These are phyloP conservation scores for Disparrhopalites patrizii DNA, from an alignment of 2,888 invertebrate species.

Conservation along the genomic window DNA sequence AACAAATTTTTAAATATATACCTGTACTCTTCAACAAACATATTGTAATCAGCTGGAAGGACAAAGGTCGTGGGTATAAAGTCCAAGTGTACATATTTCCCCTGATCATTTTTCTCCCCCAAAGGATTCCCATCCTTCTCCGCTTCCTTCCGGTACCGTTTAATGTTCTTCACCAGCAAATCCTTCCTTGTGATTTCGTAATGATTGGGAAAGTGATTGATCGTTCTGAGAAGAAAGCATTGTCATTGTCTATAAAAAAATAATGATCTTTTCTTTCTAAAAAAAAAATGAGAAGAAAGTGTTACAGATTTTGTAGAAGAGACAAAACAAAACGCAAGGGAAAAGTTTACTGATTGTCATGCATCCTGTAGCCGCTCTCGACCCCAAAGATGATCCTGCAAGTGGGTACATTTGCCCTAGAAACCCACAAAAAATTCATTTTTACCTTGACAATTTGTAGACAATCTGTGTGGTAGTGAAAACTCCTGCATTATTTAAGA, in stretches of 20 bases:
- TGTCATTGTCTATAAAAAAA: conserved; percentile 19
- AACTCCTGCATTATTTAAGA: too few species aligned
- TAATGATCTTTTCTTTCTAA: background rate
- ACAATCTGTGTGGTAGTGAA: too few species aligned
- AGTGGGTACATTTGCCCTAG: conserved; percentile 80
- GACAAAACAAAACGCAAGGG: background rate
- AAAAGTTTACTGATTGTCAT: conserved; percentile 74
- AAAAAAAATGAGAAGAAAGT: background rate
- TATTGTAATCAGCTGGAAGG: conserved; percentile 91
- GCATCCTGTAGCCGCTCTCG: conserved; percentile 86
- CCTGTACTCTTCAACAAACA: conserved; percentile 94
- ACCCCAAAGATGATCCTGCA: conserved; percentile 86
- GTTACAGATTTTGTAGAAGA: background rate
- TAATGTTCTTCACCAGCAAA: conserved; percentile 91
- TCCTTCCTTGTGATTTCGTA: conserved; percentile 94
- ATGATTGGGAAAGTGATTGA: conserved; percentile 95
- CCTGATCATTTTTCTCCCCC: conserved; percentile 72
- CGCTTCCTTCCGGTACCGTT: conserved; percentile 85
- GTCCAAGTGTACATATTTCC: conserved; percentile 76
- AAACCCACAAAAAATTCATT: conserved; percentile 21
- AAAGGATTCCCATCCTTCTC: conserved; percentile 83
- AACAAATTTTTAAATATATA: conserved; percentile 13
- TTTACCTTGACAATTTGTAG: background rate
- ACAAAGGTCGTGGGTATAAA: conserved; percentile 92
- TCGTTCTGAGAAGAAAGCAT: conserved; percentile 59